Evolutionary conservation across 2,888 invertebrate genomes (phyloP).

Genomic region (Platycheirus albimanus): DNA sequence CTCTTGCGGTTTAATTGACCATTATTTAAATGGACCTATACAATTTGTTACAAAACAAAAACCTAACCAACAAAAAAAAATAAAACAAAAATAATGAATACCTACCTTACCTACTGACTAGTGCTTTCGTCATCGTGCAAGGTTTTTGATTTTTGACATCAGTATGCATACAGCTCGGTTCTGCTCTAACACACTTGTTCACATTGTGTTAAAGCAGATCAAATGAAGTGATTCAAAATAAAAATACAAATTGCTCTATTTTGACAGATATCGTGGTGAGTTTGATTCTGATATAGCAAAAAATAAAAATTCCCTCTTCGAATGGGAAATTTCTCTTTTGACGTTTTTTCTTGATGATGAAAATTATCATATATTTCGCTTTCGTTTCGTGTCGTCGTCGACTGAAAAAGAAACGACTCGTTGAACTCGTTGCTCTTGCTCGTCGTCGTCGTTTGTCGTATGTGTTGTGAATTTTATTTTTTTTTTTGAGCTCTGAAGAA

Average conservation of each 20-base stretch:
- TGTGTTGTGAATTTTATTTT: constrained; percentile 62
- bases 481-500: constrained; percentile 50
- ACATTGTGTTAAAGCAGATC: constrained; percentile 1
- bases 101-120: not conserved
- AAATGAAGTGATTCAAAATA: not conserved
- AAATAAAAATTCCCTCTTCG: constrained; percentile 40
- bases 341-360: constrained; percentile 62
- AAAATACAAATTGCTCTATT: not conserved
- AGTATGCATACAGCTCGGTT: constrained; percentile 1
- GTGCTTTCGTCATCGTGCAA: constrained; percentile 59
- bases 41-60: constrained; percentile 19
- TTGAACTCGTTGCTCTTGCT: too few species aligned
- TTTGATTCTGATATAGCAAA: too few species aligned
- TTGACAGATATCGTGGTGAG: constrained; percentile 56
- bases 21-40: not conserved
- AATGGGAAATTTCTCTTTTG: constrained; percentile 49
- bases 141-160: constrained; percentile 56
- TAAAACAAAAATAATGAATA: constrained; percentile 33
- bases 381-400: constrained; percentile 31
- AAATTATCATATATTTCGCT: constrained; percentile 50
- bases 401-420: constrained; percentile 45
- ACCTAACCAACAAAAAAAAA: constrained; percentile 22
- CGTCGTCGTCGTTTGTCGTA: too few species aligned
- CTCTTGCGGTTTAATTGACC: constrained; percentile 17
- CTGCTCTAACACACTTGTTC: not conserved